phyloP scores from a whole-genome alignment of 2,113 vertebrate genomes.

The Ailurus styani region DNA sequence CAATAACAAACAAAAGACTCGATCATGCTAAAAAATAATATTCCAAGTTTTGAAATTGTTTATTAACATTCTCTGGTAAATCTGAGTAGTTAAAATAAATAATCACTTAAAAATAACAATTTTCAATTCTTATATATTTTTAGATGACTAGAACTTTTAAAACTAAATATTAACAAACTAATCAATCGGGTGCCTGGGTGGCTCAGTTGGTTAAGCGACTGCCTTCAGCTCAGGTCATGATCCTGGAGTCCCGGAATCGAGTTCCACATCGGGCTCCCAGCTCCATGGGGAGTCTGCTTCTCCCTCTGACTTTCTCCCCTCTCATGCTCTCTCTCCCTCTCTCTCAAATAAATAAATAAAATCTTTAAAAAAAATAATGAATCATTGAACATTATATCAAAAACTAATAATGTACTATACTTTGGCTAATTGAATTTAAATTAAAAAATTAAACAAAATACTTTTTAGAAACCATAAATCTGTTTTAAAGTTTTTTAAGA shows the following conservation, averaged over 20 bases:
- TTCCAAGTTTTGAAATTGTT: constrained; percentile 17
- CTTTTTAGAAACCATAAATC: background rate
- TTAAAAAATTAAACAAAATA: background rate
- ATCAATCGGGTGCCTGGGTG: too few relatives aligned
- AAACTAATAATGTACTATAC: background rate
- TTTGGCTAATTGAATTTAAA: background rate
- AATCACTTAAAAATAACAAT: background rate
- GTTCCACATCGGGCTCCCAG: too few relatives aligned
- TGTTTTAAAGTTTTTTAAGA: background rate
- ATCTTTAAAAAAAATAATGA: too few relatives aligned
- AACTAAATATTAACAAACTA: background rate
- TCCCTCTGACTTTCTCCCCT: too few relatives aligned
- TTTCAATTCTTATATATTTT: background rate
- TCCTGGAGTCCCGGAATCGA: too few relatives aligned
- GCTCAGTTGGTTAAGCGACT: too few relatives aligned
- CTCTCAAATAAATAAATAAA: too few relatives aligned
- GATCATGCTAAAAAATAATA: constrained; percentile 7
- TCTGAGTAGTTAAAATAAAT: background rate
- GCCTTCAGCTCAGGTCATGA: too few relatives aligned
- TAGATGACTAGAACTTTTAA: background rate
- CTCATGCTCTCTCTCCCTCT: too few relatives aligned
- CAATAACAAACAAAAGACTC: background rate
- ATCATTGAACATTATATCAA: background rate
- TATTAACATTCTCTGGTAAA: background rate
- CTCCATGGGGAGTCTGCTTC: too few relatives aligned